Evolutionary conservation across 2,888 invertebrate species (phyloP).

Genomic region (Rapana venosa): DNA sequence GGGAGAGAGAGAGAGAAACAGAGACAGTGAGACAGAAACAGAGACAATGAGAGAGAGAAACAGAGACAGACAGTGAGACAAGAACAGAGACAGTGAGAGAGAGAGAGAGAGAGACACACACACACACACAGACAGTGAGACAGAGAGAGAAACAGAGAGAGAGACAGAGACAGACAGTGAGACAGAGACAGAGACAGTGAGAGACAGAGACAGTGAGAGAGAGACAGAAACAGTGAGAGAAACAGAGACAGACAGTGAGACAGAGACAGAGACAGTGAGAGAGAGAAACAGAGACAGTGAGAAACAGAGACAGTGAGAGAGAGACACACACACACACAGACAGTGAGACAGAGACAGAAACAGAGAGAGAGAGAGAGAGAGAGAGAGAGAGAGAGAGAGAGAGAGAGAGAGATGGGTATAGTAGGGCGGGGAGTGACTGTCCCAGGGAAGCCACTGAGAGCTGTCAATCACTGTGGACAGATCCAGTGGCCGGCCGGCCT

Average conservation of each 20-base stretch:
- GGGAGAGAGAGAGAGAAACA: neutral
- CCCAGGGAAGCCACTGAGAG: too few relatives aligned
- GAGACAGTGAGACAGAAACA: too few relatives aligned
- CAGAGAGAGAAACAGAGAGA: neutral
- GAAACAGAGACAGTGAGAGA: too few relatives aligned
- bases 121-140: neutral
- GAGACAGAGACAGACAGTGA: too few relatives aligned
- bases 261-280: neutral
- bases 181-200: too few relatives aligned
- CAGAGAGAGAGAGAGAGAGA: too few relatives aligned
- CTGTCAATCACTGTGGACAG: too few relatives aligned
- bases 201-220: neutral
- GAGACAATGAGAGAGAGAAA: neutral
- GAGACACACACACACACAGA: too few relatives aligned
- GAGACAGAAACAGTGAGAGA: too few relatives aligned
- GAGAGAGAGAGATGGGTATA: neutral
- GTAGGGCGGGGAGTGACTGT: neutral
- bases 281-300: neutral
- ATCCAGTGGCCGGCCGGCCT: too few relatives aligned
- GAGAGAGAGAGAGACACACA: neutral
- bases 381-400: too few relatives aligned
- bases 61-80: neutral
- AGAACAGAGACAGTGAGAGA: neutral
- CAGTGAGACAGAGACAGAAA: too few relatives aligned
- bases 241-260: slow-evolving; percentile 7